Evolutionary conservation across 2,113 vertebrate species (phyloP), one percentile per base, ranked within the genome.

Genomic region (Lates calcarifer): DNA sequence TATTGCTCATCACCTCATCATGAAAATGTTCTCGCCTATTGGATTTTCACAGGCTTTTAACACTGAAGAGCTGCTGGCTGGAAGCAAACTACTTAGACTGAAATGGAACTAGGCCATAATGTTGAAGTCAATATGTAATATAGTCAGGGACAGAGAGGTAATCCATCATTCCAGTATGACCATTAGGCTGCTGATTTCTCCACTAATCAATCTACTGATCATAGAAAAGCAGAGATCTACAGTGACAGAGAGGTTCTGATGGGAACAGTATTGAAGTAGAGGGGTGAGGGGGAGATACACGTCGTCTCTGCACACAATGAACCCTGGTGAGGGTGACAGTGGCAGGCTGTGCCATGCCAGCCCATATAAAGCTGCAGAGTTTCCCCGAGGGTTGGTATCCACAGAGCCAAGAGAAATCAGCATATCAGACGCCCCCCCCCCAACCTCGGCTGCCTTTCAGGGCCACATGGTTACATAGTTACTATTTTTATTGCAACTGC

Each of bases 31-130:
- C 86, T 67, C 8, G 43, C 51, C 75, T 58, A 88, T 85, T 82
- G 75, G 85, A 89, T 90, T 88, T 82, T 69, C 81, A 71, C 58
- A 58, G 77, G 92, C 90, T 91, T 91, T 93, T 89, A 91, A 80
- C 85, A 74, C 78, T 45, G 35, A 82, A 87, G 83, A 79, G 79
- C 81, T 69, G 5, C 74, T 28, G 57, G 63, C 68, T 81, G 70
- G 71, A 90, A 79, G 74, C 65, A 62, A 24, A 81, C 85, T 83
- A 83, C 81, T 87, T 64, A 82, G 77, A 76, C 76, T 64, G 67
- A 87, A 90, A 89, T 85, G 85, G 84, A 92, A 90, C 64, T 33
- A 78, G 81, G 83, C 77, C 88, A 85, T 91, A 87, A 92, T 88
- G 88, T 80, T 80, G 83, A 17, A 66, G 85, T 90, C 78, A 10